A percentile compares a stretch with the other conserved stretches of the same genome.
phyloP scores from a whole-genome alignment of 2,888 invertebrate species.

The Drosophila acutilabella region DNA sequence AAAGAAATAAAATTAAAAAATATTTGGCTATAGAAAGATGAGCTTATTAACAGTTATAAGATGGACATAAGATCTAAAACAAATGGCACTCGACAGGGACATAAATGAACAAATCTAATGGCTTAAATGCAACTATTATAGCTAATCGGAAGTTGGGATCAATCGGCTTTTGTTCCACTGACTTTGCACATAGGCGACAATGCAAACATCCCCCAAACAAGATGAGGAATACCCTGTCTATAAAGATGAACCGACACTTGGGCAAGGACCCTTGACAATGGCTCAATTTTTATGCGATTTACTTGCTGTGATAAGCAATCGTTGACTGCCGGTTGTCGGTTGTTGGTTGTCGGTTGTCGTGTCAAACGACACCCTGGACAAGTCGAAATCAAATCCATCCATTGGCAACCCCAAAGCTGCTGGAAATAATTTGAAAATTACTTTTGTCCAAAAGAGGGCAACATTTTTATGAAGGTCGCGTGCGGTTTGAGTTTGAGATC shows the following conservation, averaged over 20 bases:
- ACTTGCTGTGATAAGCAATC: constrained; percentile 75
- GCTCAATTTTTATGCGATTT: constrained; percentile 80
- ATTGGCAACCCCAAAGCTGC: constrained; percentile 63
- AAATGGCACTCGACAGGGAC: constrained; percentile 42
- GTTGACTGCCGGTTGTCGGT: constrained; percentile 27
- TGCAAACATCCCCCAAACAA: constrained; percentile 27
- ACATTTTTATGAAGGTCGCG: constrained; percentile 83
- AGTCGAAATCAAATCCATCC: constrained; percentile 58
- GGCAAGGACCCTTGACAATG: constrained; percentile 73
- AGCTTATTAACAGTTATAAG: constrained; percentile 13
- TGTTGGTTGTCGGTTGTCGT: constrained; percentile 25
- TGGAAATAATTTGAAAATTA: constrained; percentile 83
- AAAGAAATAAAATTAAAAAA: neutral
- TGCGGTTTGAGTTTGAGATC: constrained; percentile 72
- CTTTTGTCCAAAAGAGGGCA: constrained; percentile 57
- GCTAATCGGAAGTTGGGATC: constrained; percentile 65
- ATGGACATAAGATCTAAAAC: constrained; percentile 7
- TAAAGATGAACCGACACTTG: constrained; percentile 44
- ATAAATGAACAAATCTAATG: constrained; percentile 53
- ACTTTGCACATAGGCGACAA: constrained; percentile 33
- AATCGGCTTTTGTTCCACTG: constrained; percentile 44
- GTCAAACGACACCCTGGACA: constrained; percentile 63
- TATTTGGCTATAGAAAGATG: neutral
- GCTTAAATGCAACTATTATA: constrained; percentile 72
- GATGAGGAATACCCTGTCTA: neutral